These are phyloP conservation scores for Neogobius melanostomus DNA, from an alignment of 2,113 vertebrate species.

Conservation along the genomic window DNA sequence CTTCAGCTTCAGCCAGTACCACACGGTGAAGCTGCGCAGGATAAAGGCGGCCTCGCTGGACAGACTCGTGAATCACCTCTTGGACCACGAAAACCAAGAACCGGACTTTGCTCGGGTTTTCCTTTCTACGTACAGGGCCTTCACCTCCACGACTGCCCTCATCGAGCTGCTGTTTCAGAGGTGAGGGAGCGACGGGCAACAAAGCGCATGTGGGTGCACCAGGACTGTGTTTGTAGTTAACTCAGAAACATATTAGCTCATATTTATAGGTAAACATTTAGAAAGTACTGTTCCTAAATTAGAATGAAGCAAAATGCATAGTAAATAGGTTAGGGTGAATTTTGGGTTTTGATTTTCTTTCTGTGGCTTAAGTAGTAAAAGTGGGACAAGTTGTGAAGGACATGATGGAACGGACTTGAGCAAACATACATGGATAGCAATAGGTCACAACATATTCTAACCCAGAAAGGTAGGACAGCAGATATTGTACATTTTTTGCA, in stretches of 20 bases:
- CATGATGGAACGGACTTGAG: no score
- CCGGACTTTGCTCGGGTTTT: constrained; percentile 77
- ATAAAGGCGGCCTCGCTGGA: constrained; percentile 82
- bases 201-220: constrained; percentile 12
- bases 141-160: constrained; percentile 73
- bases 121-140: constrained; percentile 84
- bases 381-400: no score
- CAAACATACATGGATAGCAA: no score
- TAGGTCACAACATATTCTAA: no score
- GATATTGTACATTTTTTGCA: no score
- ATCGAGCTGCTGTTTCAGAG: constrained; percentile 81
- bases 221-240: constrained; percentile 4
- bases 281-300: neutral
- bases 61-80: constrained; percentile 77
- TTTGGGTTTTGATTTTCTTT: no score
- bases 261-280: neutral
- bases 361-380: neutral
- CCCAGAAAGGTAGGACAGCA: no score
- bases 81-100: constrained; percentile 73
- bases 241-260: neutral
- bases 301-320: no score
- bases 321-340: no score
- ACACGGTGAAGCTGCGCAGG: constrained; percentile 83
- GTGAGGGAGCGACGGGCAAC: constrained; percentile 42
- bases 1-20: constrained; percentile 80